Conservation (phyloP, 2,888 invertebrate genomes). For the Selenia dentaria region DNA sequence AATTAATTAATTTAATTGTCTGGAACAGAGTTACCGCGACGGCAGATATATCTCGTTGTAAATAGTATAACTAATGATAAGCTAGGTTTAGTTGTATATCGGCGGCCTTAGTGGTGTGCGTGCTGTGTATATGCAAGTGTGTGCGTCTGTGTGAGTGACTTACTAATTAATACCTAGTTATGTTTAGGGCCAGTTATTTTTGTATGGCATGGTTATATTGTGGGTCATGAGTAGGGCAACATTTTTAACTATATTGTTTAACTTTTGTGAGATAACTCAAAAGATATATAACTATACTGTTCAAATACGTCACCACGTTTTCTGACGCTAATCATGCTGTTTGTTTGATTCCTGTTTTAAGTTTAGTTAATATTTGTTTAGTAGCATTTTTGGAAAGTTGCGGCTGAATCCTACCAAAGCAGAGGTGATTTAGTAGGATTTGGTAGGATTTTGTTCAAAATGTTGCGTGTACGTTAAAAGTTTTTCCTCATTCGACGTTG, state of each 20-base stretch:
- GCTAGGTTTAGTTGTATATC: conserved; percentile 3
- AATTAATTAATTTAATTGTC: no score
- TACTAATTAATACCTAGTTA: not conserved
- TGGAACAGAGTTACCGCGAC: not conserved
- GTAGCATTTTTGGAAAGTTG: no score
- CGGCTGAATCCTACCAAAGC: no score
- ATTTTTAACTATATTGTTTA: not conserved
- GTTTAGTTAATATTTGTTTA: no score
- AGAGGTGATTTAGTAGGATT: no score
- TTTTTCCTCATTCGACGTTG: not conserved
- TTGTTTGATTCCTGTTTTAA: no score
- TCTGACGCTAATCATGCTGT: no score
- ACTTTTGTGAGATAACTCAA: no score
- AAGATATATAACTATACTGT: no score
- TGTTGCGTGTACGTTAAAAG: no score
- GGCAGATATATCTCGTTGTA: not conserved
- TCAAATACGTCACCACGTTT: no score
- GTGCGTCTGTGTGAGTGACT: not conserved
- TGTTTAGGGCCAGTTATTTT: not conserved
- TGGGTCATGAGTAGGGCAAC: not conserved
- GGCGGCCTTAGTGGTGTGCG: conserved; percentile 8
- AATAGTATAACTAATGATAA: not conserved
- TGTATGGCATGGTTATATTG: not conserved
- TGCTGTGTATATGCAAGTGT: conserved; percentile 1
- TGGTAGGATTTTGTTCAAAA: no score